Evolutionary conservation across 2,113 vertebrate genomes (phyloP), one percentile per base, ranked within the genome.

Genomic region (Loxodonta africana): DNA sequence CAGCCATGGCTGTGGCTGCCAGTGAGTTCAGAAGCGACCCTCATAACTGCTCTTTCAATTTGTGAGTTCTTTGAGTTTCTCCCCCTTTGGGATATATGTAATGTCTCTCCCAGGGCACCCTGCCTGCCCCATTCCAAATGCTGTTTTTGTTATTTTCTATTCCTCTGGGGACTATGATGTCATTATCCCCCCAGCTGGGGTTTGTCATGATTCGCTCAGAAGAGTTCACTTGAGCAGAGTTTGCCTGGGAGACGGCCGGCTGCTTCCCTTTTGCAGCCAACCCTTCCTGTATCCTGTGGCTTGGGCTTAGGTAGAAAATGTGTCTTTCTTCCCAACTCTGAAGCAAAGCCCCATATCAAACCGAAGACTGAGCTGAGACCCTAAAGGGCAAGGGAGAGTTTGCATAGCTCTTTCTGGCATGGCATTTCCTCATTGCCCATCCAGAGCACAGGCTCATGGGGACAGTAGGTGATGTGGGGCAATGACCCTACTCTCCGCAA

Each of bases 21-120:
- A 65, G 84, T 91, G 95, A 94, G 87, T 85, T 63, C 91, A 21
- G 48, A 51, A 51, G 62, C 28, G n/a, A 18, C n/a, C 28, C 65
- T 60, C 5, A 0, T 14, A 9, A 9, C 33, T 93, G 65, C 57
- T 26, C 53, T 88, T 51, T 65, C 69, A 9, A 26, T 67, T 28
- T 84, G 30, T 76, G 78, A 83, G n/a, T 71, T 87, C 71, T 82
- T 63, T n/a, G 65, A 84, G 3, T 60, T 88, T 73, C 63, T 83
- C 3, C 15, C 57, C 15, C 86, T 76, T 53, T 7, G 71, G 80
- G 33, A 87, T 73, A 73, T 71, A 57, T 41, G 63, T 80, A 33
- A 67, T 26, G 15, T 14, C 89, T 95, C 74, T 85, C 90, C 89
- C 65, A 67, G 91, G 69, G 46, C 33, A 6, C n/a, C 26, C 69